These are phyloP conservation scores for Diorhabda elongata DNA, from an alignment of 1,140 invertebrate species.

Conservation along the genomic window DNA sequence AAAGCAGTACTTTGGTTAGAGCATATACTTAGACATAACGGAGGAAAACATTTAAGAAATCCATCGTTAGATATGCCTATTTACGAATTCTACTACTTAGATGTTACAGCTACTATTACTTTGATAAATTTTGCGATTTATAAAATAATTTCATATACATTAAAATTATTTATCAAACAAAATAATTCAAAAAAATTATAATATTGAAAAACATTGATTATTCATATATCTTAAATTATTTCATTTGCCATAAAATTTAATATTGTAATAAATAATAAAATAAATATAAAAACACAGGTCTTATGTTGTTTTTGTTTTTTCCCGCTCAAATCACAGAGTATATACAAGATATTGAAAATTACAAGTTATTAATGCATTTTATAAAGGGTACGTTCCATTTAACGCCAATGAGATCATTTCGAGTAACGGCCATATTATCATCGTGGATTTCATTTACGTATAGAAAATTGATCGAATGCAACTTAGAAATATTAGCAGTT, in stretches of 20 bases:
- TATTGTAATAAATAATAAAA: no score
- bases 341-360: no score
- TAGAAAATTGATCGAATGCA: not conserved
- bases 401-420: no score
- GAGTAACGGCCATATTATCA: no score
- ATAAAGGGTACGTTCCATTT: no score
- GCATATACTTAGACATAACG: constrained; percentile 49
- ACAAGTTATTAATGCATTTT: no score
- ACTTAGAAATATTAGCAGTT: not conserved
- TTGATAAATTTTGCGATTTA: constrained; percentile 9
- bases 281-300: no score
- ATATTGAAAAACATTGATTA: not conserved
- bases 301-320: no score
- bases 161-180: no score
- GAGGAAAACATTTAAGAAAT: constrained; percentile 43
- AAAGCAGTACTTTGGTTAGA: constrained; percentile 53
- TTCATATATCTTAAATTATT: not conserved
- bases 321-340: no score
- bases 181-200: not conserved
- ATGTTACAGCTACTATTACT: constrained; percentile 45
- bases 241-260: not conserved
- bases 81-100: constrained; percentile 49
- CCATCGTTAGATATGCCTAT: constrained; percentile 42
- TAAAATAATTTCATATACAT: not conserved
- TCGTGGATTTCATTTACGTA: not conserved